Evolutionary conservation across 1,140 invertebrate genomes (phyloP).

Genomic region (Cherax destructor): DNA sequence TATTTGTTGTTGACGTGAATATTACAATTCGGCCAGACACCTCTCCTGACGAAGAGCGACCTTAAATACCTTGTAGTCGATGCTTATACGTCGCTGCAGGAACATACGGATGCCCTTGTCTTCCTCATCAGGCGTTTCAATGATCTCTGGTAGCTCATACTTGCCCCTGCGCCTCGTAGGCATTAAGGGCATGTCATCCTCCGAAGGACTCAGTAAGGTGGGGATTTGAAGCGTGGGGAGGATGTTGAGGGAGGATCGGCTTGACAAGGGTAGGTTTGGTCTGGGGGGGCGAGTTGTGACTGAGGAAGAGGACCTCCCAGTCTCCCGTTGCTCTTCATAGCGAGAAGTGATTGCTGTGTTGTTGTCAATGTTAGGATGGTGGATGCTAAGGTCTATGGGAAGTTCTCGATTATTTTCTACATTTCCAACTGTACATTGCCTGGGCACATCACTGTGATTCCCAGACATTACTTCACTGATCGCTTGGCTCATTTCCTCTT

Average conservation of each 20-base stretch:
- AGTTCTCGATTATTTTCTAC: conserved; percentile 5
- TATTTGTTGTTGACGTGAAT: too few species aligned
- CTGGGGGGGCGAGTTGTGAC: conserved; percentile 23
- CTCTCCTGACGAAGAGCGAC: neutral
- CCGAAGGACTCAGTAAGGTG: conserved; percentile 39
- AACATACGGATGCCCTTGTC: conserved; percentile 54
- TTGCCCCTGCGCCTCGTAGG: conserved; percentile 40
- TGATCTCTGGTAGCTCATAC: conserved; percentile 48
- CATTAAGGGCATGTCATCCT: conserved; percentile 32
- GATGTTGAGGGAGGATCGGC: conserved; percentile 27
- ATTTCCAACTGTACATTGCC: conserved; percentile 43
- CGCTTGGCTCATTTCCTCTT: conserved; percentile 21
- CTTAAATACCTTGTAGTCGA: conserved; percentile 43
- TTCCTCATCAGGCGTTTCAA: conserved; percentile 63
- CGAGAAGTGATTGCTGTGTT: neutral
- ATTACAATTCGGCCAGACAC: neutral
- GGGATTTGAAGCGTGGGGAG: conserved; percentile 11
- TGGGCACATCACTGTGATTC: conserved; percentile 21
- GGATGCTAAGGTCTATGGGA: conserved; percentile 35
- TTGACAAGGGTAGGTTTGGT: conserved; percentile 18
- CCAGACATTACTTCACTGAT: conserved; percentile 49
- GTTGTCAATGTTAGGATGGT: neutral
- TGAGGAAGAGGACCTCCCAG: neutral
- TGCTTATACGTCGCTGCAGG: conserved; percentile 38
- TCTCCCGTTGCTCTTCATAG: conserved; percentile 2